These are phyloP conservation scores for Vireo altiloquus DNA, from an alignment of 2,113 vertebrate species.

Conservation along the genomic window DNA sequence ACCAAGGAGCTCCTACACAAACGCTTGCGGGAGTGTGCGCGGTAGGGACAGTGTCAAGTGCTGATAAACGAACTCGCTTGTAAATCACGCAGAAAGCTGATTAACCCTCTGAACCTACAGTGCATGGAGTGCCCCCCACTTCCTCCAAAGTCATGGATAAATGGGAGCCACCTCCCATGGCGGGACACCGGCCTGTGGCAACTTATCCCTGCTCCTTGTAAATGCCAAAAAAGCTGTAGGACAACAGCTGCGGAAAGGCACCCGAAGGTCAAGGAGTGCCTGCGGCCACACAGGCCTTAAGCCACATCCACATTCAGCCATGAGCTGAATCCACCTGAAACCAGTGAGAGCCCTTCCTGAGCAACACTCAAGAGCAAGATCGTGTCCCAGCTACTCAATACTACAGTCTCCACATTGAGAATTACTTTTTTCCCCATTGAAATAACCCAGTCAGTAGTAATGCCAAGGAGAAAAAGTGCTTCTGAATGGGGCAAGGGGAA, in stretches of 20 bases:
- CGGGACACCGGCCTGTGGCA: fast-evolving
- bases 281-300: not conserved
- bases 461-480: not conserved
- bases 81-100: not conserved
- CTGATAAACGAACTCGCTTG: not conserved
- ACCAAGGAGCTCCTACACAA: not conserved
- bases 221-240: not conserved
- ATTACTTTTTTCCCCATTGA: not conserved
- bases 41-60: not conserved
- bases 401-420: not conserved
- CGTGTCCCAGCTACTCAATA: not conserved
- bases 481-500: not conserved
- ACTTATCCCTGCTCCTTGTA: not conserved
- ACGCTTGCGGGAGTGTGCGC: fast-evolving
- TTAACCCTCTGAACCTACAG: not conserved
- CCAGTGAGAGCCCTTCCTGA: not conserved
- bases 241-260: not conserved
- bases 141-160: not conserved
- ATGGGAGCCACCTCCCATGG: fast-evolving
- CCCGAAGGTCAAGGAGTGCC: not conserved
- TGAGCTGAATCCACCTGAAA: not conserved
- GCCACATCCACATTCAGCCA: not conserved
- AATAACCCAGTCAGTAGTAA: not conserved
- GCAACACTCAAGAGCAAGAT: not conserved
- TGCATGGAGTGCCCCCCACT: not conserved